Base-by-base conservation (phyloP, 2,888 invertebrate genomes). In the Bedellia somnulentella region DNA sequence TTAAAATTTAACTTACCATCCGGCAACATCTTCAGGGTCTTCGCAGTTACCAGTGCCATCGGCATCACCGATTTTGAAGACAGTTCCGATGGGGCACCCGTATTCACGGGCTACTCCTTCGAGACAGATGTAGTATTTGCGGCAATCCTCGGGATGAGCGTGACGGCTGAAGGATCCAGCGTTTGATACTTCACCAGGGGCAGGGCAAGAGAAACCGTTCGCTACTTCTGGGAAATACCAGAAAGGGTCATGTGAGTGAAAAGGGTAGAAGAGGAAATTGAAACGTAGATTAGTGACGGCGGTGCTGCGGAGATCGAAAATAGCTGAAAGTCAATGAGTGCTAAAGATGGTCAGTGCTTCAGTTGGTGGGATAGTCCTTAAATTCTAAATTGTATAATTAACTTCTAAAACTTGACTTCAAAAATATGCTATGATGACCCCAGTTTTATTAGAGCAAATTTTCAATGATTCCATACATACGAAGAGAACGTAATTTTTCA, bases 61-160 rank as follows among this genome's bases (percentile, higher is more conserved):
- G 51, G 86, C 75, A 53, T 90, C 90, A 36, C 93, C 93, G 67
- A 93, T 93, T 70, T 93, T 92, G 86, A 93, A 95, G 30, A 94
- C 94, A 33, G 93, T 93, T 33, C 94, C 94, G 57, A 95, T 91
- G 52, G 93, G 93, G 79, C 94, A 95, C 41, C 94, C 94, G 67
- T 94, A 94, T 67, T 94, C 93, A 44, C 94, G 84, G 40, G 94
- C 90, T 35, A 85, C 86, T 43, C 90, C 89, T 64, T 93, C 93
- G 40, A 93, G 66, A 59, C 94, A 95, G 68, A 94, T 93, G 80
- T 91, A 95, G 78, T 93, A 95, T 63, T 94, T 93, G 52, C 94
- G 86, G 81, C 92, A 93, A 70, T 92, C 92, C 43, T 93, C 92
- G 21, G 93, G 93, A 68, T 95, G 94, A 35, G 93, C 92, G 71